Evolutionary conservation across 2,888 invertebrate species (phyloP), one percentile per base, ranked within the genome.

Genomic region (Eulithis prunata): DNA sequence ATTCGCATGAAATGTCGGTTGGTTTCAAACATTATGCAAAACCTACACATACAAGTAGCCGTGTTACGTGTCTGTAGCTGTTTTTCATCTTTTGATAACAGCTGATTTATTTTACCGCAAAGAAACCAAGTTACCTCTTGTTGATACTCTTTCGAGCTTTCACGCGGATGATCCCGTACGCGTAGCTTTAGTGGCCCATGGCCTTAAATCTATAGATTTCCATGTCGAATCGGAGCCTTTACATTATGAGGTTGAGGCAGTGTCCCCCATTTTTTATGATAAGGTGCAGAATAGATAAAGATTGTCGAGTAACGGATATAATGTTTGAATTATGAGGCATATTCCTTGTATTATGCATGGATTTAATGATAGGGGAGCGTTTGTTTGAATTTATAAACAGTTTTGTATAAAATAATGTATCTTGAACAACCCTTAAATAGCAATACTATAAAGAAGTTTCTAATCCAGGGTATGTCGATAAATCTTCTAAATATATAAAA

Each of bases 181-280:
- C 12, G 12, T 55, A 49, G 56, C 28, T 53, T 53, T 13, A 47
- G 57, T 43, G 47, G 52, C 4, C 57, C 5, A 14, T 47, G 10
- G 12, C 28, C 57, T 43, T 84, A 84, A 82, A 81, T 76, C 76
- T 72, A 70, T 71, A 66, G 71, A 71, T 71, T 67, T 46, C 66
- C 64, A 62, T 70, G 64, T 70, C 62, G 65, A 64, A 64, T 61
- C 63, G 51, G 14, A 54, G 58, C 59, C 57, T 36, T 65, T 66
- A 68, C 61, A 66, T 68, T 64, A 70, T 65, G 64, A 66, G 57
- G 63, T 64, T 60, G 41, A 63, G 63, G 65, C 46, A 61, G 56
- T 53, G 57, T 65, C 63, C 61, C 65, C 58, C 57, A 56, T 57
- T 66, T 64, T 69, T 66, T 61, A 66, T 64, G 66, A 66, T 66